Evolutionary conservation across 2,113 vertebrate genomes (phyloP), one percentile per base, ranked within the genome.

Genomic region (Columba livia): DNA sequence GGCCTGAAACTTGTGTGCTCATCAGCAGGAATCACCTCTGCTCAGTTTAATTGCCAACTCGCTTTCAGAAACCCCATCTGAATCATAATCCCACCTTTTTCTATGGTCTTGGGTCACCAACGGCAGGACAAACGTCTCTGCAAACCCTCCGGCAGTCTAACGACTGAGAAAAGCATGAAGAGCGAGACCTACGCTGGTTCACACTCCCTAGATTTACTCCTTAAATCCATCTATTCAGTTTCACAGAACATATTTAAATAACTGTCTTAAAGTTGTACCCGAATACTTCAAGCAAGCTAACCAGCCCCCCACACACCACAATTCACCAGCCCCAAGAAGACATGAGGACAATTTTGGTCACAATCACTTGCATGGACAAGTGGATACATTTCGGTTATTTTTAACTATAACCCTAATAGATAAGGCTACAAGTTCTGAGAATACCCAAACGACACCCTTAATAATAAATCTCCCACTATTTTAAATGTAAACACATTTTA

Each of bases 401-500:
- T 79, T 67, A 85, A 58, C 50, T 75, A 44, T 13, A 58, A 83
- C 48, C 38, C 48, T 57, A 72, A 83, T n/a, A 74, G 3, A 5
- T 72, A 94, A 90, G 40, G 72, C 53, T 93, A 67, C 16, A 80
- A 91, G 40, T 38, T 95, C 70, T 47, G 36, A 77, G n/a, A 89
- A 92, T 20, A 85, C 77, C 77, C 61, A 79, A 81, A 87, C n/a
- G 21, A 69, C 12, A 6, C 3, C 81, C 62, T 20, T 50, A 78
- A 80, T 70, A 83, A 90, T 20, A 66, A 32, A 50, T 31, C 44
- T 84, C 36, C 11, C n/a, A 31, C 25, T 58, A 67, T 65, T 94
- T 94, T 44, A 73, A 86, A 81, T 36, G 78, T 86, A 94, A 96
- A 78, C 42, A 71, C 21, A 48, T 53, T 90, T 78, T 60, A 40